Evolutionary conservation across 2,113 vertebrate genomes (phyloP), one percentile per base, ranked within the genome.

Genomic region (Noturus placidus): DNA sequence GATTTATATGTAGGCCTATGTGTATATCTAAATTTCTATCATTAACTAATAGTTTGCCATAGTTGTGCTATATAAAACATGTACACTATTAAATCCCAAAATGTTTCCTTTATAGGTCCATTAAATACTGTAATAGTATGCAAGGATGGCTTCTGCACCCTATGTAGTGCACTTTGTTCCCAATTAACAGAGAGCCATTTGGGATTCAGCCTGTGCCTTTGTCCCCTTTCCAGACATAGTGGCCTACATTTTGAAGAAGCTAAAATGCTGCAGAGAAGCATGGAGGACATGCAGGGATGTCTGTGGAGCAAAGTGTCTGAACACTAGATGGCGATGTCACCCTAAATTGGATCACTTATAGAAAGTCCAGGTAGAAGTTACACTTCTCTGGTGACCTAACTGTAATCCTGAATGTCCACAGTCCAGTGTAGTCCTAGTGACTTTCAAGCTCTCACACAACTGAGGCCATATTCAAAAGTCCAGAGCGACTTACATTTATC

Each of bases 301-400:
- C 54, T 33, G 27, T 74, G 11, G 27, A 33, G 33, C 54, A 67
- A 56, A 83, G 52, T 83, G 2, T 70, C 54, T 89, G 67, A 84
- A 84, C 90, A 70, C 88, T 89, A 91, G 90, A 91, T 91, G 90
- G 90, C 61, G 90, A 76, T 91, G 22, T 82, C 77, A 83, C 79
- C 69, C 87, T 78, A 82, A 85, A 84, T 65, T 84, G 65, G 5
- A 82, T 61, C 56, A 15, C 5, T 22, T 59, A 38, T 8, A 35
- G n/a, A 27, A 25, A 2, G 79, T 38, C 46, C 20, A 30, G 30
- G 30, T 30, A 61, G n/a, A n/a, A 63, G 27, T 33, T 63, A 22
- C 20, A 25, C 33, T 56, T 33, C 2, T 27, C 59, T 86, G 57
- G 30, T 86, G 85, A 54, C 57, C 30, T 54, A 25, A 50, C 59